Evolutionary conservation across 2,888 invertebrate genomes (phyloP), one percentile per base, ranked within the genome.

Genomic region (Coenonympha arcania): DNA sequence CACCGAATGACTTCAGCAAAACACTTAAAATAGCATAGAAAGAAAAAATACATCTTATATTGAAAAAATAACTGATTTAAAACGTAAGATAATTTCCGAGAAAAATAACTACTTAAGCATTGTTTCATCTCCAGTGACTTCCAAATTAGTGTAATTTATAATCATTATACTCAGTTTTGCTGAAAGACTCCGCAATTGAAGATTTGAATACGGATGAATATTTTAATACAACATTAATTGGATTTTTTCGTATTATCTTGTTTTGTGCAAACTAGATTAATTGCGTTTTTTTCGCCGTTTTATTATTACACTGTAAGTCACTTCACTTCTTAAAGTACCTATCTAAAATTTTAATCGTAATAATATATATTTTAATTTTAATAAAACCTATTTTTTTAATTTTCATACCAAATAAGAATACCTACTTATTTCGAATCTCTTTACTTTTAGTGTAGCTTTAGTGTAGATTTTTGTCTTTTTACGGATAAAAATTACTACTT

Each of bases 91-190:
- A 44, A 44, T 44, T n/a, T 44, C n/a, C 34, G 9, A 24, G 34
- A 22, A 33, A 44, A 44, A 34, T 34, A 34, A 24, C 34, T 18
- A 18, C 20, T n/a, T n/a, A 6, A 24, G 22, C 34, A 44, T 44
- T 44, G 44, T 44, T 34, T 34, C 34, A 34, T 44, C 34, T 34
- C 24, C 22, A 44, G 22, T 11, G 24, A n/a, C 18, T 34, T 4
- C 44, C 16, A 50, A 46, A 50, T 45, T 45, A 34, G 26, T 50
- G 18, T 50, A 34, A 50, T 41, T 50, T 34, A 34, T 45, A 26
- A 50, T 41, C 8, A 40, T 50, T 45, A 34, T 39, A 33, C 15
- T 44, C 19, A 39, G 26, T 45, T 20, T 37, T 49, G 11, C 24
- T 9, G 22, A 39, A 15, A 30, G n/a, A 43, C 28, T 33, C 42